These are phyloP conservation scores for Cyphomyrmex costatus DNA, from an alignment of 1,140 invertebrate genomes.

Conservation along the genomic window DNA sequence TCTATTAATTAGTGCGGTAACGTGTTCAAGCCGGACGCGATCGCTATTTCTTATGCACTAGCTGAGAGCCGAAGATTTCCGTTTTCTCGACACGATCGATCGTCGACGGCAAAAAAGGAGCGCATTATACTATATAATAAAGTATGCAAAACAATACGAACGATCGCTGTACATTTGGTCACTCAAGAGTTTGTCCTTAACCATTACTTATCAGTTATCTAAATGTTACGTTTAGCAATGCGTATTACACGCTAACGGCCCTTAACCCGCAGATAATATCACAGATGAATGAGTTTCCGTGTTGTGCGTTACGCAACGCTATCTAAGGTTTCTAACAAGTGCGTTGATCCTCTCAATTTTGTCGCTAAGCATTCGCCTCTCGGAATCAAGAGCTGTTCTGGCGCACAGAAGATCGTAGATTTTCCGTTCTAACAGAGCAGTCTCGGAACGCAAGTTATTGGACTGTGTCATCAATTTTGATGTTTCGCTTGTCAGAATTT, in stretches of 20 bases:
- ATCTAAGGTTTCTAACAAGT: conserved; percentile 83
- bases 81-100: conserved; percentile 11
- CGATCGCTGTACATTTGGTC: conserved; percentile 77
- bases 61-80: background rate
- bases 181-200: conserved; percentile 66
- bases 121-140: conserved; percentile 52
- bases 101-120: conserved; percentile 24
- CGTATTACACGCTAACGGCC: conserved; percentile 79
- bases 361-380: conserved; percentile 80
- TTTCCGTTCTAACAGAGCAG: conserved; percentile 79
- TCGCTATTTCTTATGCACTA: conserved; percentile 6
- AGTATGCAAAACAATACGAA: conserved; percentile 68
- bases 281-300: conserved; percentile 86
- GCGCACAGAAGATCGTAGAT: conserved; percentile 80
- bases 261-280: conserved; percentile 86
- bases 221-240: conserved; percentile 75
- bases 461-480: conserved; percentile 79
- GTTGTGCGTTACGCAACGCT: conserved; percentile 84
- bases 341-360: conserved; percentile 83
- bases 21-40: conserved; percentile 30
- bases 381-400: conserved; percentile 80
- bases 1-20: conserved; percentile 49
- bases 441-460: conserved; percentile 81
- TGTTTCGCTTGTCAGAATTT: conserved; percentile 80
- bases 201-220: conserved; percentile 75